Percentiles rank a stretch among this genome's conserved stretches.
These are phyloP conservation scores for Hydractinia echinata DNA, from an alignment of 30 jellyfish, hydroid and myxozoan genomes.

Conservation along the genomic window DNA sequence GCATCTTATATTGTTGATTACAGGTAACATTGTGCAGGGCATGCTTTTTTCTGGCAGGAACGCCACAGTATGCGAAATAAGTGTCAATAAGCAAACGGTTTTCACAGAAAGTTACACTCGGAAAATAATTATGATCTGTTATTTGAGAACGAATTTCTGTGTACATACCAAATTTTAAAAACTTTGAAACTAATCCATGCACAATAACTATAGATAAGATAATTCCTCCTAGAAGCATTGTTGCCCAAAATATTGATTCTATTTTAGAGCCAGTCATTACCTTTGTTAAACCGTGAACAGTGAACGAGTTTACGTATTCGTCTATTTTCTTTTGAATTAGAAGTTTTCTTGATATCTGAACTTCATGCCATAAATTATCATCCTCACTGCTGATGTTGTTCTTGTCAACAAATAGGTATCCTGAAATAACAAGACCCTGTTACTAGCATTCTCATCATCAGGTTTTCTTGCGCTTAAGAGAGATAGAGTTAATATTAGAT, in stretches of 20 bases:
- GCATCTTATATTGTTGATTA: not conserved
- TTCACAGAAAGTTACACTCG: conserved; percentile 28
- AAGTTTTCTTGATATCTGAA: not conserved
- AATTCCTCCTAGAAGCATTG: conserved; percentile 3
- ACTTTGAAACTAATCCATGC: conserved; percentile 21
- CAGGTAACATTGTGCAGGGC: not conserved
- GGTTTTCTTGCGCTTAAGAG: too few species aligned
- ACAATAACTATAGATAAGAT: conserved; percentile 2
- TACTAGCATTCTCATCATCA: too few species aligned
- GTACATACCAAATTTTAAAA: not conserved
- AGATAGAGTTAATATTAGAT: too few species aligned
- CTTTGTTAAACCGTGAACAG: conserved; percentile 21
- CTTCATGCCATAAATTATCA: not conserved
- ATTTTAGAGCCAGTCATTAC: not conserved
- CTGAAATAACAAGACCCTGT: too few species aligned
- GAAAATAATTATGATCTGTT: conserved; percentile 16
- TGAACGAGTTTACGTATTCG: conserved; percentile 20
- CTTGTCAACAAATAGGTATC: too few species aligned
- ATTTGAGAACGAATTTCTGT: conserved; percentile 23
- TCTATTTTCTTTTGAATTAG: not conserved
- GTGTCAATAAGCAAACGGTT: conserved; percentile 11
- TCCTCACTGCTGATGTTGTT: too few species aligned
- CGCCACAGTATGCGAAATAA: conserved; percentile 22
- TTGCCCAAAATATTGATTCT: conserved; percentile 16
- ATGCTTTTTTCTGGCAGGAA: conserved; percentile 12